A percentile compares a stretch with the other conserved stretches of the same genome.
phyloP scores from a whole-genome alignment of 2,888 invertebrate species.

The Coleophora deauratella region DNA sequence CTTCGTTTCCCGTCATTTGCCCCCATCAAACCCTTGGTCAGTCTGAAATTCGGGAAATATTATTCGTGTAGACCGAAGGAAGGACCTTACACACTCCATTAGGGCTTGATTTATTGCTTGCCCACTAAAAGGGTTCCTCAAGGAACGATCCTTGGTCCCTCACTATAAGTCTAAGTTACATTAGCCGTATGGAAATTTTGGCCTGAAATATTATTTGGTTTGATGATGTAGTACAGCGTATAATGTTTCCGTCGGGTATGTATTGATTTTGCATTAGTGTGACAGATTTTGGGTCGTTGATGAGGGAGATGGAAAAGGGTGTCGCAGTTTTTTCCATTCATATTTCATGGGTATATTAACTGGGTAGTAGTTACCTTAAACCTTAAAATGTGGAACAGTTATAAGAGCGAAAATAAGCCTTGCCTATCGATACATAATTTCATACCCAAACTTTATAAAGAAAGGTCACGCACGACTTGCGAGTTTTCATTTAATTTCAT shows the following conservation, averaged over 20 bases:
- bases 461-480: no score
- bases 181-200: conserved; percentile 61
- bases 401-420: no score
- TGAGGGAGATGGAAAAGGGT: not conserved
- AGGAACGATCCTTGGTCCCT: conserved; percentile 54
- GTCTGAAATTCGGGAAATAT: conserved; percentile 54
- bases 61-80: conserved; percentile 43
- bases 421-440: no score
- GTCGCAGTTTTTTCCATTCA: no score
- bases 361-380: no score
- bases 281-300: not conserved
- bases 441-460: no score
- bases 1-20: conserved; percentile 37
- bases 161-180: conserved; percentile 54
- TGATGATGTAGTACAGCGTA: conserved; percentile 35
- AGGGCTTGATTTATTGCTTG: conserved; percentile 62
- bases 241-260: conserved; percentile 26
- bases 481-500: no score
- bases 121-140: conserved; percentile 65
- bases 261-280: conserved; percentile 22
- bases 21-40: conserved; percentile 34
- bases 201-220: conserved; percentile 52
- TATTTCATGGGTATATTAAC: no score
- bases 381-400: no score
- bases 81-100: conserved; percentile 60